These are phyloP conservation scores for Anarsia innoxiella DNA, from an alignment of 2,888 invertebrate genomes.

Conservation along the genomic window DNA sequence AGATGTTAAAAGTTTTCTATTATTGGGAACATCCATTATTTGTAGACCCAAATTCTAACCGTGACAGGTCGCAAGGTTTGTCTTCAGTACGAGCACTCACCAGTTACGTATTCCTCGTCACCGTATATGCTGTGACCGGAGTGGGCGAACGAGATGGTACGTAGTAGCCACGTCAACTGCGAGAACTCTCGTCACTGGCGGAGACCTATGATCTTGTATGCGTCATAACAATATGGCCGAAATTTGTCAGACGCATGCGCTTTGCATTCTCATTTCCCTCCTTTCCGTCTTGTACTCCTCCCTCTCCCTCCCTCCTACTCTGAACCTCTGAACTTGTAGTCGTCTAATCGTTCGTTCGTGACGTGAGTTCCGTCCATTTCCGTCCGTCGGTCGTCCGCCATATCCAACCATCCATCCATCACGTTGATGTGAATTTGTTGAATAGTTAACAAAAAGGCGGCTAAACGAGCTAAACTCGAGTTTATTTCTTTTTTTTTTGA, in stretches of 20 bases:
- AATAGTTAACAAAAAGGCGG: too few species aligned
- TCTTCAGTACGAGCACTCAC: conserved; percentile 81
- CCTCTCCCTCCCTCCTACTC: conserved; percentile 5
- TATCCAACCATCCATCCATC: too few species aligned
- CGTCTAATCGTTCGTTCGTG: too few species aligned
- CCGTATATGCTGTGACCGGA: conserved; percentile 94
- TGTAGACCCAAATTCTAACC: conserved; percentile 61
- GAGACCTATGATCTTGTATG: conserved; percentile 83
- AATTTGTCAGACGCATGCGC: conserved; percentile 70
- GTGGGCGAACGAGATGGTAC: conserved; percentile 94
- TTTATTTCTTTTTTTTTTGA: too few species aligned
- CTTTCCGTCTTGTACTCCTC: conserved; percentile 4
- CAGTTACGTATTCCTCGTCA: conserved; percentile 97
- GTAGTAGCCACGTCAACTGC: conserved; percentile 95
- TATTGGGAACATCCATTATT: conserved; percentile 51
- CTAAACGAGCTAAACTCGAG: too few species aligned
- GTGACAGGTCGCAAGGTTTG: conserved; percentile 72
- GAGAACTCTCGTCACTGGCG: conserved; percentile 89
- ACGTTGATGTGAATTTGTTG: too few species aligned
- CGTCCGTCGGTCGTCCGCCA: too few species aligned
- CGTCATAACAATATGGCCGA: conserved; percentile 85
- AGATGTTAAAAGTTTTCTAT: conserved; percentile 33
- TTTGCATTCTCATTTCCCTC: conserved; percentile 22
- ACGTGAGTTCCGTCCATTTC: too few species aligned
- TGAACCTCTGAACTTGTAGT: too few species aligned